Evolutionary conservation across 2,797 vertebrate genomes (phyloP).

Genomic region (Sebastes iracundus): DNA sequence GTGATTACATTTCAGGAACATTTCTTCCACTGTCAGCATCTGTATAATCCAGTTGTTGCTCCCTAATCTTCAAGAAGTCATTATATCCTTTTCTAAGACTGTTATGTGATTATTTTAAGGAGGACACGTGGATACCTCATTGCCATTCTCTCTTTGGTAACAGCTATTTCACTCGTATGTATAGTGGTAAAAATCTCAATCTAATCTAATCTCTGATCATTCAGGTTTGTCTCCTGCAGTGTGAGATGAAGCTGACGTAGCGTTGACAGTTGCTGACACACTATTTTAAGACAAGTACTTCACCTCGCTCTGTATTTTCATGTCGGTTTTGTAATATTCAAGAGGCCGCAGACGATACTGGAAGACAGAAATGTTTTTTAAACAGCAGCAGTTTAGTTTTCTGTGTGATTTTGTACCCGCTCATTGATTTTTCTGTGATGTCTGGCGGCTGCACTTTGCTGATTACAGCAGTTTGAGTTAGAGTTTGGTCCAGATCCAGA

Average conservation of each 20-base stretch:
- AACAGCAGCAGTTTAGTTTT: constrained; percentile 2
- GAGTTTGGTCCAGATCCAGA: constrained; percentile 43
- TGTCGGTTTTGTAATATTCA: neutral
- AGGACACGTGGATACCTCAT: neutral
- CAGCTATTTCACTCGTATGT: neutral
- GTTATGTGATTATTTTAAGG: neutral
- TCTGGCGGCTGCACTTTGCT: constrained; percentile 44
- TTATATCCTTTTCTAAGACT: neutral
- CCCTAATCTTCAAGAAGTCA: neutral
- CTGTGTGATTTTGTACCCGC: neutral
- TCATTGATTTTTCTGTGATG: constrained; percentile 39
- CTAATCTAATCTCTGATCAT: no score
- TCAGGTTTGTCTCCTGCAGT: neutral
- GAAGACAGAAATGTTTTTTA: neutral
- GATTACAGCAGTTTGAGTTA: constrained; percentile 34
- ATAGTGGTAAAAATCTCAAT: neutral
- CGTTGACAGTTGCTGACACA: neutral
- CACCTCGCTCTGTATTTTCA: neutral
- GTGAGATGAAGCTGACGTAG: neutral
- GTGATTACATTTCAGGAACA: neutral
- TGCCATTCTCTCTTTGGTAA: neutral
- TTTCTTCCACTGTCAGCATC: neutral
- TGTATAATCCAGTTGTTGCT: neutral
- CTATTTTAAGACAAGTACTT: neutral
- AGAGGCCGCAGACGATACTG: neutral